A percentile compares a stretch with the other conserved stretches of the same genome.
Evolutionary conservation across 2,113 vertebrate genomes (phyloP).

Genomic region (Xenus cinereus): DNA sequence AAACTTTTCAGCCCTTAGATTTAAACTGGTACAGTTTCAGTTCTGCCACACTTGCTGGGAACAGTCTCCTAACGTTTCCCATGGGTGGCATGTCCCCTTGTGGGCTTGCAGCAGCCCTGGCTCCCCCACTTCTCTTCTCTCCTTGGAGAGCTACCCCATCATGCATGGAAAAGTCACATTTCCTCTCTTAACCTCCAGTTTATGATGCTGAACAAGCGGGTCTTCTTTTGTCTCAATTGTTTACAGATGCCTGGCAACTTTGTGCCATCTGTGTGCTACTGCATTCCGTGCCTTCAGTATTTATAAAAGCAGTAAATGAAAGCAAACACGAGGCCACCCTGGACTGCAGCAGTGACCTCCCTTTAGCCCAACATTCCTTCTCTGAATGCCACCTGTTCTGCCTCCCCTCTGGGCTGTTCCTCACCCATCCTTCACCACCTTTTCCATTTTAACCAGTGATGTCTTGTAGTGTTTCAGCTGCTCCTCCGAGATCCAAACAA

Average conservation of each 20-base stretch:
- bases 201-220: neutral
- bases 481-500: neutral
- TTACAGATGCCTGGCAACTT: constrained; percentile 17
- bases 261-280: neutral
- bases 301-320: constrained; percentile 7
- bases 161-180: neutral
- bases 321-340: neutral
- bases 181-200: neutral
- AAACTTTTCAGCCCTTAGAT: neutral
- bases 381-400: neutral
- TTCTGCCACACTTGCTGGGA: neutral
- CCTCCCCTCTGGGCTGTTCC: neutral
- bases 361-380: neutral
- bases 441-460: neutral
- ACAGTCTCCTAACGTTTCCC: neutral
- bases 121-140: neutral
- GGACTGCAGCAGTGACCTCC: neutral
- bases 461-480: neutral
- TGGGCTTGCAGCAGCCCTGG: neutral
- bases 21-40: neutral
- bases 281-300: neutral
- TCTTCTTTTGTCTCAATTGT: neutral
- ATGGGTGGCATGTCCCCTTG: rapidly evolving
- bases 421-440: neutral
- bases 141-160: neutral